Evolutionary conservation across 2,888 invertebrate species (phyloP).

Genomic region (Pharmacophagus antenor): DNA sequence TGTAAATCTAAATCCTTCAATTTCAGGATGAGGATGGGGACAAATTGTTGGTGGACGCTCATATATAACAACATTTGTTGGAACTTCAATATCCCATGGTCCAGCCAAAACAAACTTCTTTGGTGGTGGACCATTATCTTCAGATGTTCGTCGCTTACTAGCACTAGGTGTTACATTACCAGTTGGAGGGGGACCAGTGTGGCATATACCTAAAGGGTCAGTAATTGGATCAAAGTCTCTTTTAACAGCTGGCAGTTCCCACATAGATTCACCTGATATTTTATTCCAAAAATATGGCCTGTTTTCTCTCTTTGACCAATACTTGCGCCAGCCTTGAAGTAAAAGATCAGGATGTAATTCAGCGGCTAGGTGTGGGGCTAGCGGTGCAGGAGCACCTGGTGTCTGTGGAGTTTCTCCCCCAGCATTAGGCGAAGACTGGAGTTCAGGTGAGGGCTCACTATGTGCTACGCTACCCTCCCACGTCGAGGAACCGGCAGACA

Average conservation of each 20-base stretch:
- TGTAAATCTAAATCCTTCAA: conserved; percentile 92
- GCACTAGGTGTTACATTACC: conserved; percentile 79
- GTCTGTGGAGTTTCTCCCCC: conserved; percentile 79
- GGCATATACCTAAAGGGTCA: conserved; percentile 92
- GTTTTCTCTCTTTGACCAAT: conserved; percentile 97
- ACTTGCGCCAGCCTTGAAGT: conserved; percentile 97
- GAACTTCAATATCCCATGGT: conserved; percentile 97
- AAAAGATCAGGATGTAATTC: conserved; percentile 75
- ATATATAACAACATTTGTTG: conserved; percentile 93
- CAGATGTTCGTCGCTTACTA: conserved; percentile 88
- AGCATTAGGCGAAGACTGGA: conserved; percentile 67
- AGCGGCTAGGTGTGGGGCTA: conserved; percentile 70
- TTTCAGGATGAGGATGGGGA: conserved; percentile 96
- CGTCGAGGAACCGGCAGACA: conserved; percentile 70
- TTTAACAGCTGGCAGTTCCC: conserved; percentile 95
- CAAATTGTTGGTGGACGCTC: conserved; percentile 92
- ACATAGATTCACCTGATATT: conserved; percentile 95
- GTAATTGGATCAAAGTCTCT: conserved; percentile 94
- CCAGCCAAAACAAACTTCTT: conserved; percentile 94
- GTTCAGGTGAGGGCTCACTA: conserved; percentile 71
- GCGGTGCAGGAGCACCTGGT: conserved; percentile 80
- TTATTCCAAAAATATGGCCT: conserved; percentile 98
- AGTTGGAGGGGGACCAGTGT: conserved; percentile 66
- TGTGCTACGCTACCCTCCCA: conserved; percentile 67
- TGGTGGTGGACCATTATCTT: conserved; percentile 88